Conservation (phyloP, 1,140 invertebrate species). For the Drosophila nikananu region DNA sequence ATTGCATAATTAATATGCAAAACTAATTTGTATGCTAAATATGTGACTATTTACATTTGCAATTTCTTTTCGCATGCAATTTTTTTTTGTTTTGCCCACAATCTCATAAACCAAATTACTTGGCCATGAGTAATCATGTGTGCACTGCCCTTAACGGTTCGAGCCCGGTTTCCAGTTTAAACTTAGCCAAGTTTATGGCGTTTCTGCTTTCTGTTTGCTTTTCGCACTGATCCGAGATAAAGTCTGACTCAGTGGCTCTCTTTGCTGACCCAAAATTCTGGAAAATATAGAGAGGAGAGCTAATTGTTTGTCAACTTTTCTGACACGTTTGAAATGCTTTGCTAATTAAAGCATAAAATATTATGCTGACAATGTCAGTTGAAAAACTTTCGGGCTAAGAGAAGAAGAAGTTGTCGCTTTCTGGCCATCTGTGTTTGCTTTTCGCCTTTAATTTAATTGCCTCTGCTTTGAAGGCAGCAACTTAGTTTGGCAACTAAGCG, state of each 20-base stretch:
- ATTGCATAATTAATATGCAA: constrained; percentile 74
- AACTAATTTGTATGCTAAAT: constrained; percentile 75
- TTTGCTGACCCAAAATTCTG: constrained; percentile 38
- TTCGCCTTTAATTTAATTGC: constrained; percentile 49
- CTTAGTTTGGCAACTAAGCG: constrained; percentile 50
- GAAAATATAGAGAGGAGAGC: constrained; percentile 18
- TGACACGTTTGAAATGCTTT: constrained; percentile 45
- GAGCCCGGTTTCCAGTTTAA: constrained; percentile 40
- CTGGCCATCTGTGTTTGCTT: constrained; percentile 38
- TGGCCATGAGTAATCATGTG: constrained; percentile 49
- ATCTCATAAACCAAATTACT: constrained; percentile 32
- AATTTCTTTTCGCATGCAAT: constrained; percentile 13
- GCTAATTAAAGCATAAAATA: constrained; percentile 53
- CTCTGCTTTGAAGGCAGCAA: constrained; percentile 36
- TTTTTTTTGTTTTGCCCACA: constrained; percentile 21
- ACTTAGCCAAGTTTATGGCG: constrained; percentile 17
- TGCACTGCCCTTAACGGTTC: constrained; percentile 30
- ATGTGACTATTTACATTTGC: constrained; percentile 38
- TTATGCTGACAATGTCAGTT: constrained; percentile 40
- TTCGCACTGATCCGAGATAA: constrained; percentile 55
- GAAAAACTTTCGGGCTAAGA: constrained; percentile 31
- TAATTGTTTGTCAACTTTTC: constrained; percentile 46
- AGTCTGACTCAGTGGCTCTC: constrained; percentile 37
- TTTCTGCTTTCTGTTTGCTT: constrained; percentile 22
- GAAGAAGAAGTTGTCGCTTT: constrained; percentile 22